phyloP scores from a whole-genome alignment of 2,888 invertebrate species.

The Eupithecia dodoneata region DNA sequence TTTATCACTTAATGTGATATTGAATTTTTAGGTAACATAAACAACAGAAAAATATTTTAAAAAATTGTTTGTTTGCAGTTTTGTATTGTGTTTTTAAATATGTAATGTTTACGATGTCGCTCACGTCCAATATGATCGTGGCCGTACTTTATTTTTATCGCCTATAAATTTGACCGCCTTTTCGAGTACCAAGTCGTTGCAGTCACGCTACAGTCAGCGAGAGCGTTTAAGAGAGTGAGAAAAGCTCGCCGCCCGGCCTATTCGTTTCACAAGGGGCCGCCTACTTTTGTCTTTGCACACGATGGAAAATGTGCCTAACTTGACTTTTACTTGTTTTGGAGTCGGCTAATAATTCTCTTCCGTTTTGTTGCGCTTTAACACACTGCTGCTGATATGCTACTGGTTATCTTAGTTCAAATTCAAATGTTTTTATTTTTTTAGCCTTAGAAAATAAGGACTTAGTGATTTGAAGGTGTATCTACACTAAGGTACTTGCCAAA shows the following conservation, averaged over 20 bases:
- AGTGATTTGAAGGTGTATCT: no score
- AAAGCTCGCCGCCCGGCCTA: conserved; percentile 81
- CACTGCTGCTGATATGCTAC: no score
- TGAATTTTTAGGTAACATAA: no score
- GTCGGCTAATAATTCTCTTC: conserved; percentile 4
- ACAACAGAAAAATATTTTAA: no score
- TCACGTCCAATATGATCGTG: background rate
- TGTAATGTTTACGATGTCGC: no score
- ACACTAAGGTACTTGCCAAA: no score
- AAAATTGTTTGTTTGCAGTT: no score
- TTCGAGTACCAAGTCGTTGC: conserved; percentile 56
- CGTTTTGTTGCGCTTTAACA: background rate
- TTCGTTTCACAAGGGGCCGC: conserved; percentile 76
- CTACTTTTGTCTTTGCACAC: conserved; percentile 71
- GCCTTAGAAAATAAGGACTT: no score
- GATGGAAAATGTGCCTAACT: conserved; percentile 45
- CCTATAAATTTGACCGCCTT: conserved; percentile 32
- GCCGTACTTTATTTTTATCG: background rate
- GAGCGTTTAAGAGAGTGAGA: conserved; percentile 82
- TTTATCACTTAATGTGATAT: no score
- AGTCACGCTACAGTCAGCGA: conserved; percentile 57
- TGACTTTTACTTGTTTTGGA: conserved; percentile 35
- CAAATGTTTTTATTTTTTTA: no score
- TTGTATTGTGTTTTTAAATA: no score
- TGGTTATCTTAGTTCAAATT: no score